These are phyloP conservation scores for Lasaia peninsularis DNA, from an alignment of 1,140 invertebrate species.

Conservation along the genomic window DNA sequence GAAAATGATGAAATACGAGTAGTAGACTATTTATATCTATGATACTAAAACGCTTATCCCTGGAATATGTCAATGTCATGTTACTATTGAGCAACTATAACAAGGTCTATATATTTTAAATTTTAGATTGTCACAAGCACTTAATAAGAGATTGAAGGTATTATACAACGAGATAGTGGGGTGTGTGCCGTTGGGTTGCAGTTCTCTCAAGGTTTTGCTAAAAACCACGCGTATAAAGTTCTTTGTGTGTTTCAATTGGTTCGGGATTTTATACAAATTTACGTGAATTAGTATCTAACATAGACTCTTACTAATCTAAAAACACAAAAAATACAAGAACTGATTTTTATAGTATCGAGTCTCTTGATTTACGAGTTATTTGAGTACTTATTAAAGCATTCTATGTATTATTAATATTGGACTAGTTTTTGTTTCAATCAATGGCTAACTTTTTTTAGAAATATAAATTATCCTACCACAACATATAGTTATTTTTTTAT, in stretches of 20 bases:
- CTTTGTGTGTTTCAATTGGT: not conserved
- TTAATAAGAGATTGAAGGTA: constrained; percentile 5
- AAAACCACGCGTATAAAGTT: not conserved
- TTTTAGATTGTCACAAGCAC: not conserved
- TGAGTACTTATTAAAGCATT: too few relatives aligned
- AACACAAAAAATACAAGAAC: not conserved
- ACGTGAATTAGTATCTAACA: not conserved
- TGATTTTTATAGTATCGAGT: not conserved
- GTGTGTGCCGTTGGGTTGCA: not conserved
- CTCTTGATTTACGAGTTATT: too few relatives aligned
- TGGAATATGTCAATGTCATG: too few relatives aligned
- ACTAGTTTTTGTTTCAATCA: too few relatives aligned
- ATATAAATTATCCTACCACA: too few relatives aligned
- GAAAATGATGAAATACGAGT: too few relatives aligned
- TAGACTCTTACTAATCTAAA: not conserved
- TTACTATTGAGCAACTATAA: too few relatives aligned
- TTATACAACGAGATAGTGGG: constrained; percentile 1
- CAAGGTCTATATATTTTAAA: not conserved
- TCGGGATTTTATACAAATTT: not conserved
- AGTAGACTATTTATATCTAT: too few relatives aligned
- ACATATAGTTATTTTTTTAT: too few relatives aligned
- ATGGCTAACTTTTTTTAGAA: too few relatives aligned
- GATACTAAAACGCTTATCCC: too few relatives aligned
- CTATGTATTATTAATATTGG: too few relatives aligned
- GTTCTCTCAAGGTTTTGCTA: constrained; percentile 1